Conservation (phyloP, 2,888 invertebrate species). For the Cephalotes varians region DNA sequence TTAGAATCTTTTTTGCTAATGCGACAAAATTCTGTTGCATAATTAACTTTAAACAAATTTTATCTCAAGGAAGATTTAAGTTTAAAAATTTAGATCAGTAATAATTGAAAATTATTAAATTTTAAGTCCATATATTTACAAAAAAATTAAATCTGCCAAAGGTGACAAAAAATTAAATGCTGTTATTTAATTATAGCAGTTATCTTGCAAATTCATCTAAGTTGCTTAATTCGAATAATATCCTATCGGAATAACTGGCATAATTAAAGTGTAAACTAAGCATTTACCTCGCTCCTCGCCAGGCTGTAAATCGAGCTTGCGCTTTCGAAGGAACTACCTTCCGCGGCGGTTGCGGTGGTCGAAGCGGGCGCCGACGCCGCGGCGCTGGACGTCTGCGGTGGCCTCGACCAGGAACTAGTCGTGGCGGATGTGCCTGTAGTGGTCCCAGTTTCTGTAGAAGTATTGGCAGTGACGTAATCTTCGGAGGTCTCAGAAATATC, state of each 20-base stretch:
- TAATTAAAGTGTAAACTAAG: not conserved
- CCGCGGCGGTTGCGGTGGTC: conserved; percentile 85
- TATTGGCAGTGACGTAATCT: conserved; percentile 95
- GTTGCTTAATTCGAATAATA: not conserved
- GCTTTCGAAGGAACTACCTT: conserved; percentile 95
- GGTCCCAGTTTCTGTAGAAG: conserved; percentile 87
- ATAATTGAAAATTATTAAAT: not conserved
- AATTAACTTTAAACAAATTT: not conserved
- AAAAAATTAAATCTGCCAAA: not conserved
- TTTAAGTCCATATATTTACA: not conserved
- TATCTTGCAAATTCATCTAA: not conserved
- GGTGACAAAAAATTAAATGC: not conserved
- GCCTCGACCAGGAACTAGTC: conserved; percentile 87
- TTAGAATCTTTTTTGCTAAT: not conserved
- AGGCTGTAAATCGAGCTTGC: conserved; percentile 93
- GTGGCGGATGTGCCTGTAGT: conserved; percentile 83
- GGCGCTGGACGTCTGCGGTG: conserved; percentile 84
- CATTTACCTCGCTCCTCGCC: conserved; percentile 89
- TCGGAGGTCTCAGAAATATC: conserved; percentile 96
- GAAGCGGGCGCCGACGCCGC: conserved; percentile 80
- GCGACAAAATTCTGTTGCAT: not conserved
- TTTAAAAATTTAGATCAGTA: not conserved
- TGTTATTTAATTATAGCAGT: too few species aligned
- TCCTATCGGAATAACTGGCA: not conserved
- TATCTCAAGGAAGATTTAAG: not conserved